These are phyloP conservation scores for Mantis religiosa DNA, from an alignment of 2,888 invertebrate species.

Conservation along the genomic window DNA sequence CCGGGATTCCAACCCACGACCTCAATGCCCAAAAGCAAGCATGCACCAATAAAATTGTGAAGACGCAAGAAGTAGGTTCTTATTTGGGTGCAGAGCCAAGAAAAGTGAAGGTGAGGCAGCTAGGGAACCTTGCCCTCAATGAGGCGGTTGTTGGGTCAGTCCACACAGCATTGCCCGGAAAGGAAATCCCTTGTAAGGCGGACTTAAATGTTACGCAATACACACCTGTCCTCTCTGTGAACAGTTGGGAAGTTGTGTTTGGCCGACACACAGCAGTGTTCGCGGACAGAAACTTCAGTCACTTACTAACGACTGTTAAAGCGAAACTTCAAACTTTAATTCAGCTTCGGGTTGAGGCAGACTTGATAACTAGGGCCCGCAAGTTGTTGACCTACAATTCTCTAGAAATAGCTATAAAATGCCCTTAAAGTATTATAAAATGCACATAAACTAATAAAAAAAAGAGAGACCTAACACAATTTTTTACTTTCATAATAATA, in stretches of 20 bases:
- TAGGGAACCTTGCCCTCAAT: neutral
- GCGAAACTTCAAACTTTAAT: no score
- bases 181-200: neutral
- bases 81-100: neutral
- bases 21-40: neutral
- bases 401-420: no score
- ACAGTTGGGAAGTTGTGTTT: neutral
- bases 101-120: neutral
- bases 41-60: neutral
- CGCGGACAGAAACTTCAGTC: no score
- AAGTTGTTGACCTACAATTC: no score
- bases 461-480: no score
- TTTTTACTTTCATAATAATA: no score
- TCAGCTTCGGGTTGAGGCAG: no score
- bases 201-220: neutral
- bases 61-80: neutral
- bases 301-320: no score
- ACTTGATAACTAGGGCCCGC: no score
- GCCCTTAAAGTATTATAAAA: no score
- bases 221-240: neutral
- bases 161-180: neutral
- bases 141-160: neutral
- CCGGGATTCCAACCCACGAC: neutral
- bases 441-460: no score
- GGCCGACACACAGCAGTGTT: neutral